Percentiles rank a stretch among this genome's conserved stretches.
These are phyloP conservation scores for Tinea semifulvella DNA, from an alignment of 2,888 invertebrate genomes.

Conservation along the genomic window DNA sequence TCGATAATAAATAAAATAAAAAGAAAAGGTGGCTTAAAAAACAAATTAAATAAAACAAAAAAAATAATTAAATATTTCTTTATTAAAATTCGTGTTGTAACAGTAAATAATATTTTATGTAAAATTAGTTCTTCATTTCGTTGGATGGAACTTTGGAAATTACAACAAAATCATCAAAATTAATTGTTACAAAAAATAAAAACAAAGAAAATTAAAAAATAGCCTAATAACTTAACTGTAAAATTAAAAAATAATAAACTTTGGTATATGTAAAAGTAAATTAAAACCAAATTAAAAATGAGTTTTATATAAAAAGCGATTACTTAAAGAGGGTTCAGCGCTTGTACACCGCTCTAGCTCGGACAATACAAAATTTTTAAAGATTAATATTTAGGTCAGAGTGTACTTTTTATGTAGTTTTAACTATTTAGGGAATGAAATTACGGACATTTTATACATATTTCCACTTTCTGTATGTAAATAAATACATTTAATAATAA, in stretches of 20 bases:
- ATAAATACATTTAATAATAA: no score
- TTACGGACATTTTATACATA: no score
- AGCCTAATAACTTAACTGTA: conserved; percentile 48
- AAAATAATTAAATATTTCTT: conserved; percentile 27
- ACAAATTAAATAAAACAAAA: conserved; percentile 45
- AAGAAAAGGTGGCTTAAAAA: conserved; percentile 29
- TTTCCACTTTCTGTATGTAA: no score
- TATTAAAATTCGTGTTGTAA: conserved; percentile 34
- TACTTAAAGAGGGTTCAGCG: no score
- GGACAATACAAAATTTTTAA: no score
- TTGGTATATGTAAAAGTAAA: conserved; percentile 50
- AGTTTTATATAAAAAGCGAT: conserved; percentile 3
- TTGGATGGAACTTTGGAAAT: conserved; percentile 54
- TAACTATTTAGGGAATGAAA: no score
- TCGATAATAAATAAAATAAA: conserved; percentile 13
- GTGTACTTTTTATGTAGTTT: no score
- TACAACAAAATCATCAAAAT: not conserved
- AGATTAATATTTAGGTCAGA: no score
- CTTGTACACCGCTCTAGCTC: no score
- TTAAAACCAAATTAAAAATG: not conserved
- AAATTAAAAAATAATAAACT: conserved; percentile 57
- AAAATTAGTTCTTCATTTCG: conserved; percentile 23
- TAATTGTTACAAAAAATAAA: conserved; percentile 31
- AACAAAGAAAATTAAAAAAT: conserved; percentile 10
- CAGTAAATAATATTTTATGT: conserved; percentile 44